A percentile compares a stretch with the other conserved stretches of the same genome.
phyloP scores from a whole-genome alignment of 1,140 invertebrate species.

The Archivesica marissinica region DNA sequence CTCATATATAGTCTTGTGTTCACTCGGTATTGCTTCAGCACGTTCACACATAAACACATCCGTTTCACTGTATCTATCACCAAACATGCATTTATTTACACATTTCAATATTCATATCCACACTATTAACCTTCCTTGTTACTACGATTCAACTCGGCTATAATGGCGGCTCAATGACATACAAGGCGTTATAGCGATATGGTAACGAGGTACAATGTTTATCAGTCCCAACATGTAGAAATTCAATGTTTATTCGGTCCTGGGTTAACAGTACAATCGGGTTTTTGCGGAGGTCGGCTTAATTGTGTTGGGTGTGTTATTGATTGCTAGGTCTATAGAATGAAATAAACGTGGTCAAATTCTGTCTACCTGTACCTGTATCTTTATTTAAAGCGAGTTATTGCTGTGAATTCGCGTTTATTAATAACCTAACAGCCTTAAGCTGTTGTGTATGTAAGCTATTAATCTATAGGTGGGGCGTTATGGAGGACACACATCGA shows the following conservation, averaged over 20 bases:
- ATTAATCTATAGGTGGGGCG: too few species aligned
- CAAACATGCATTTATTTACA: not conserved
- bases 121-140: constrained; percentile 30
- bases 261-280: not conserved
- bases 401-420: too few species aligned
- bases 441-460: too few species aligned
- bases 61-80: not conserved
- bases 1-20: not conserved
- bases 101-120: not conserved
- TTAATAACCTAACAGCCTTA: too few species aligned
- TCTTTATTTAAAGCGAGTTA: too few species aligned
- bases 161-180: constrained; percentile 24
- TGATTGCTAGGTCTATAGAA: too few species aligned
- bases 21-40: not conserved
- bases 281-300: not conserved
- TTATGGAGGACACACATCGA: too few species aligned
- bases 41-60: not conserved
- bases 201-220: constrained; percentile 21
- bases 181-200: constrained; percentile 8
- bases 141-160: not conserved
- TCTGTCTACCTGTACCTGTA: too few species aligned
- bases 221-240: constrained; percentile 32
- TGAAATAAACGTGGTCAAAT: too few species aligned
- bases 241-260: constrained; percentile 24
- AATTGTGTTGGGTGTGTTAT: constrained; percentile 9